Evolutionary conservation across 2,888 invertebrate species (phyloP).

Genomic region (Apotomis turbidana): DNA sequence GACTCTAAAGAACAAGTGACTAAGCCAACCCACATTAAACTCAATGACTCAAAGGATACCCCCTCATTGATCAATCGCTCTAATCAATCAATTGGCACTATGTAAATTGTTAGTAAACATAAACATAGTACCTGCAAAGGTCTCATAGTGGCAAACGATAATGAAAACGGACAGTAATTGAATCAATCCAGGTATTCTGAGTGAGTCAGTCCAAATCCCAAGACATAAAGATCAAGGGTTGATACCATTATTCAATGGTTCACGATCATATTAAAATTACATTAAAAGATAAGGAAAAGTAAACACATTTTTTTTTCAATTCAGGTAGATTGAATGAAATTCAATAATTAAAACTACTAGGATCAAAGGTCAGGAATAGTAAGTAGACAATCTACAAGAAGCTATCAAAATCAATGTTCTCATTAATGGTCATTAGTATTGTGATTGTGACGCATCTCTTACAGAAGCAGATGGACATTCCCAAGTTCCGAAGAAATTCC

Average conservation of each 20-base stretch:
- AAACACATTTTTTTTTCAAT: slow-evolving; percentile 13
- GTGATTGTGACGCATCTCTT: background rate
- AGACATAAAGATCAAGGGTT: too few species aligned
- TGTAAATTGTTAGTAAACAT: slow-evolving; percentile 10
- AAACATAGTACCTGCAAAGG: slow-evolving; percentile 21
- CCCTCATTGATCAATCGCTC: slow-evolving; percentile 22
- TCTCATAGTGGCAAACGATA: background rate
- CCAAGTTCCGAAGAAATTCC: too few species aligned
- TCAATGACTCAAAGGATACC: slow-evolving; percentile 12
- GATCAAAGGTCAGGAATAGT: slow-evolving; percentile 25
- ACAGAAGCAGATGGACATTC: background rate
- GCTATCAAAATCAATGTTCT: too few species aligned
- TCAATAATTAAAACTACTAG: background rate
- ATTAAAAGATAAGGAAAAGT: slow-evolving; percentile 15
- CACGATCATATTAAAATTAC: slow-evolving; percentile 3
- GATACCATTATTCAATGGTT: too few species aligned
- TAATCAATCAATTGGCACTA: slow-evolving; percentile 7
- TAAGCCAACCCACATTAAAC: too few species aligned
- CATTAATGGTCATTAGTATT: background rate
- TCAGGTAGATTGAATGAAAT: background rate
- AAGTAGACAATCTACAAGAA: slow-evolving; percentile 6
- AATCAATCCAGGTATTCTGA: too few species aligned
- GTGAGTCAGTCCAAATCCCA: too few species aligned
- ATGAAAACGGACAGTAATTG: too few species aligned
- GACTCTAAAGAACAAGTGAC: too few species aligned